phyloP scores from a whole-genome alignment of 2,797 vertebrate species.

The Naso thynnoides region DNA sequence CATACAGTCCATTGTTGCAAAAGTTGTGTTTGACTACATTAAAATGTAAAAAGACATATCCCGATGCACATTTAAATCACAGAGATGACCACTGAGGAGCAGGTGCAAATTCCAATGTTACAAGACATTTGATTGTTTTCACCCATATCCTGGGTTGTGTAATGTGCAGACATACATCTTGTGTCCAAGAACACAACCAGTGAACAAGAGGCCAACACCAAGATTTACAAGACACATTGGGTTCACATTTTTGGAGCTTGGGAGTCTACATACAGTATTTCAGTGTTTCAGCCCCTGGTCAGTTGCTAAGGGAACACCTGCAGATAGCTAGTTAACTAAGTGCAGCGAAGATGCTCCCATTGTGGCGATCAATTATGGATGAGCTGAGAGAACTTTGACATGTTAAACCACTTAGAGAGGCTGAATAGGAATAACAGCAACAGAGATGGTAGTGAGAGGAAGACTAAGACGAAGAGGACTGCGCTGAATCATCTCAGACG shows the following conservation, averaged over 20 bases:
- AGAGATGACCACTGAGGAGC: constrained; percentile 41
- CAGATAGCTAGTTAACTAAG: constrained; percentile 86
- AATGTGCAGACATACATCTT: constrained; percentile 55
- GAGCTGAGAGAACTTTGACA: constrained; percentile 85
- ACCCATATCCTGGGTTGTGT: constrained; percentile 55
- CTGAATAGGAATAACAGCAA: constrained; percentile 67
- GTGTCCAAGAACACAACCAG: constrained; percentile 58
- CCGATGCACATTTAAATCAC: constrained; percentile 39
- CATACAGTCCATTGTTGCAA: too few relatives aligned
- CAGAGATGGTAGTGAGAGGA: constrained; percentile 63
- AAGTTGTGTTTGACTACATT: not conserved
- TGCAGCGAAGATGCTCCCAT: constrained; percentile 81
- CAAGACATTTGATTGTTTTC: constrained; percentile 64
- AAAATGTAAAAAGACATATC: not conserved
- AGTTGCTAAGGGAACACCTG: constrained; percentile 84
- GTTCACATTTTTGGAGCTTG: constrained; percentile 69
- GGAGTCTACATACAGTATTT: constrained; percentile 54
- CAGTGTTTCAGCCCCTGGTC: constrained; percentile 69
- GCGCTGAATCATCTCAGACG: constrained; percentile 50
- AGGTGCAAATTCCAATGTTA: constrained; percentile 48
- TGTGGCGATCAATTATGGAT: constrained; percentile 87
- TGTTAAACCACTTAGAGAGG: constrained; percentile 87
- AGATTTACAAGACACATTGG: constrained; percentile 71
- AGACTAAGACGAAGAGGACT: constrained; percentile 40
- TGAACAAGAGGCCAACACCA: constrained; percentile 72